phyloP scores from a whole-genome alignment of 2,888 invertebrate species.

The Entomobrya multifasciata region DNA sequence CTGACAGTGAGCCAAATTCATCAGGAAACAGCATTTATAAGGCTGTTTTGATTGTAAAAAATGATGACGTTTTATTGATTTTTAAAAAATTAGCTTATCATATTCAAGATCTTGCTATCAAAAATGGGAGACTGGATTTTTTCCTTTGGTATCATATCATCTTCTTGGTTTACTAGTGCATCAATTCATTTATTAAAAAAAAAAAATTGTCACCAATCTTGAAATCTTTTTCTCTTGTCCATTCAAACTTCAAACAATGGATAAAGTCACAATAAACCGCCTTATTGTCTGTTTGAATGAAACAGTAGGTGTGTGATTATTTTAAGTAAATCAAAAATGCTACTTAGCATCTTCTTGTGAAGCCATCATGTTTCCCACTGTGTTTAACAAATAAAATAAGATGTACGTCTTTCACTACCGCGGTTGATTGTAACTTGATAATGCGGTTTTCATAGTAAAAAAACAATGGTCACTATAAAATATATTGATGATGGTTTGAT shows the following conservation, averaged over 20 bases:
- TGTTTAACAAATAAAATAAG: not conserved
- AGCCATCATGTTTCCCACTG: not conserved
- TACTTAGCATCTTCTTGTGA: not conserved
- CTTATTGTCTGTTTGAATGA: not conserved
- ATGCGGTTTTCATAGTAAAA: too few species aligned
- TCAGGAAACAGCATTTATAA: not conserved
- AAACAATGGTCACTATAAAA: too few species aligned
- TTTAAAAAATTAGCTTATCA: too few species aligned
- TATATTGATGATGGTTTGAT: too few species aligned
- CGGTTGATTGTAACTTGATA: too few species aligned
- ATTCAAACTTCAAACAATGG: too few species aligned
- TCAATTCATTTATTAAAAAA: too few species aligned
- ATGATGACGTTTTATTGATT: not conserved
- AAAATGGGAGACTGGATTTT: conserved; percentile 32
- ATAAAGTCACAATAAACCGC: too few species aligned
- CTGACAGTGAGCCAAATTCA: not conserved
- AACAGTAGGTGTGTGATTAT: conserved; percentile 15
- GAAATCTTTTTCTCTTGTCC: too few species aligned
- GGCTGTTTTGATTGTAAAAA: too few species aligned
- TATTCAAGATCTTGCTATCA: too few species aligned
- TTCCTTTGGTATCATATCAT: not conserved
- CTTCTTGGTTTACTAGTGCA: not conserved
- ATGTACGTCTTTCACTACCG: not conserved
- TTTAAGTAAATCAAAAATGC: conserved; percentile 25
- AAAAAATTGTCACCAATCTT: too few species aligned